Percentiles rank a stretch among this genome's conserved stretches.
phyloP scores from a whole-genome alignment of 1,140 invertebrate species.

The Heliconius eleuchia region DNA sequence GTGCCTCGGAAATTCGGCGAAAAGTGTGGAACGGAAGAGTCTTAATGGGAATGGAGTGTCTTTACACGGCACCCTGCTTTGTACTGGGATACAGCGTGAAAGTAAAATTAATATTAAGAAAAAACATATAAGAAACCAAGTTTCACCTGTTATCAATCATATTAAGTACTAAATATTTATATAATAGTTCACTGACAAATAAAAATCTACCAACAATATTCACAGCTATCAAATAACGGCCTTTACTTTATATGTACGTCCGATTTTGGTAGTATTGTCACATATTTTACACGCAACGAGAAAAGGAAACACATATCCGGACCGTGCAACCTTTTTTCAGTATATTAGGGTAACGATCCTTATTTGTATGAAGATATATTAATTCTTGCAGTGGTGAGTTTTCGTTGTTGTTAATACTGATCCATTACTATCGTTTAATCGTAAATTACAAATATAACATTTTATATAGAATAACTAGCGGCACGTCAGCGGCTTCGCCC shows the following conservation, averaged over 20 bases:
- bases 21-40: too few relatives aligned
- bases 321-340: slow-evolving; percentile 28
- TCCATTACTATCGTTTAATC: too few relatives aligned
- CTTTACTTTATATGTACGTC: slow-evolving; percentile 1
- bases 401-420: not conserved
- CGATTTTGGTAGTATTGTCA: slow-evolving; percentile 13
- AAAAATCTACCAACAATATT: not conserved
- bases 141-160: not conserved
- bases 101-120: too few relatives aligned
- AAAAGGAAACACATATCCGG: slow-evolving; percentile 23
- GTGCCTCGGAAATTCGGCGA: too few relatives aligned
- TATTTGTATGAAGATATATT: slow-evolving; percentile 13
- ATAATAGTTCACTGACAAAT: not conserved
- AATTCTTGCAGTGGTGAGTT: not conserved
- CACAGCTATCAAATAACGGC: not conserved
- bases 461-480: too few relatives aligned
- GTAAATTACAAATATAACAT: too few relatives aligned
- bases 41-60: too few relatives aligned
- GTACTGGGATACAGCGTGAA: too few relatives aligned
- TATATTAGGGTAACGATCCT: slow-evolving; percentile 27
- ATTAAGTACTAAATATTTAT: not conserved
- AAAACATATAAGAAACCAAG: too few relatives aligned
- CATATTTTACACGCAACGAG: slow-evolving; percentile 26
- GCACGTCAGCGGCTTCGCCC: too few relatives aligned
- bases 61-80: too few relatives aligned